Percentiles rank a stretch among this genome's conserved stretches.
phyloP scores from a whole-genome alignment of 2,113 vertebrate genomes.

The Heptranchias perlo region DNA sequence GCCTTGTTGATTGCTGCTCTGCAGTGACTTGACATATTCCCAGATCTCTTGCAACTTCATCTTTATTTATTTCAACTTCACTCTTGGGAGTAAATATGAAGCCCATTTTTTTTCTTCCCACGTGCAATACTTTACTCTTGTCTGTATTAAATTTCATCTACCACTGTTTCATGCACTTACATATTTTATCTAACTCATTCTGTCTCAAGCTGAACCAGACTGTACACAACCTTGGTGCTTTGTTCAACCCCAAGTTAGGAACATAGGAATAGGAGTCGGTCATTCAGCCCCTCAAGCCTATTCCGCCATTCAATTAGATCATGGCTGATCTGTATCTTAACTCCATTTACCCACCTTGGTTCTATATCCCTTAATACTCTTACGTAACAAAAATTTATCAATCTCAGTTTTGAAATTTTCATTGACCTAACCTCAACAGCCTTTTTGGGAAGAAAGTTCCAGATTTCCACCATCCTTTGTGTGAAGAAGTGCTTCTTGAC shows the following conservation, averaged over 20 bases:
- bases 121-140: not conserved
- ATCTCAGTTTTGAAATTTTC: no score
- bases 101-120: not conserved
- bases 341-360: no score
- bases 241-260: not conserved
- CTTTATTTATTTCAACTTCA: not conserved
- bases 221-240: not conserved
- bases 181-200: not conserved
- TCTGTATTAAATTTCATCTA: not conserved
- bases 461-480: no score
- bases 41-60: not conserved
- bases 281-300: not conserved
- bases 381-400: no score
- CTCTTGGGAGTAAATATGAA: not conserved
- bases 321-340: no score
- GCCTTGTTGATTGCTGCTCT: not conserved
- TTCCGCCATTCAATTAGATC: no score
- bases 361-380: no score
- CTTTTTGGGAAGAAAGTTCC: no score
- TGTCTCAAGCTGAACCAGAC: not conserved
- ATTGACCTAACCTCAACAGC: no score
- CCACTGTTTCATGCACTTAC: not conserved
- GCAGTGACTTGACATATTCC: not conserved
- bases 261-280: not conserved
- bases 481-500: no score